A percentile compares a stretch with the other conserved stretches of the same genome.
These are phyloP conservation scores for Sternarchorhynchus goeldii DNA, from an alignment of 2,797 vertebrate species.

Conservation along the genomic window DNA sequence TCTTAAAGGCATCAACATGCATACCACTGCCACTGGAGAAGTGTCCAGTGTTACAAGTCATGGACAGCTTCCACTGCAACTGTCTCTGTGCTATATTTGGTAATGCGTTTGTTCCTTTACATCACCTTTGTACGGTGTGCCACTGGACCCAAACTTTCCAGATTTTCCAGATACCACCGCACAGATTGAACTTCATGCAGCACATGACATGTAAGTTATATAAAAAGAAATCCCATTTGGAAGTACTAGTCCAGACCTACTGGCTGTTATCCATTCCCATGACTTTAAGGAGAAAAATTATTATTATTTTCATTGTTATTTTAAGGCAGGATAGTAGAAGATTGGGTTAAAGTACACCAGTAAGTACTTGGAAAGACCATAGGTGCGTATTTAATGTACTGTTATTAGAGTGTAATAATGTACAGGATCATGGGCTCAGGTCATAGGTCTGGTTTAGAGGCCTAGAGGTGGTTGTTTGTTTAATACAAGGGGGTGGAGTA, in stretches of 20 bases:
- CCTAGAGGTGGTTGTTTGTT: slow-evolving; percentile 48
- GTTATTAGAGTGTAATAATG: slow-evolving; percentile 47
- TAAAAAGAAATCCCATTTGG: neutral
- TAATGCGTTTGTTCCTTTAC: neutral
- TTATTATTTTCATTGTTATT: neutral
- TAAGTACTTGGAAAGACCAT: slow-evolving; percentile 29
- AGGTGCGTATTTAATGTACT: slow-evolving; percentile 37
- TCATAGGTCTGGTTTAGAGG: slow-evolving; percentile 30
- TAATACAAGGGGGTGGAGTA: slow-evolving; percentile 24
- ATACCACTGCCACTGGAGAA: neutral
- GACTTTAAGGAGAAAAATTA: neutral
- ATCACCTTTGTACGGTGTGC: neutral
- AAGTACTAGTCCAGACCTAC: neutral
- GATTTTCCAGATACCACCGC: neutral
- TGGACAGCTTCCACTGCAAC: neutral
- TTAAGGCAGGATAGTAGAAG: slow-evolving; percentile 17
- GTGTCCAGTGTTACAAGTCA: neutral
- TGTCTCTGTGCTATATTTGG: neutral
- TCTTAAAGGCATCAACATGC: neutral
- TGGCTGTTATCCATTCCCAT: slow-evolving; percentile 5
- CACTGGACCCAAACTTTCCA: no score
- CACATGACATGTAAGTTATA: neutral
- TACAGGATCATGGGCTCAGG: slow-evolving; percentile 35
- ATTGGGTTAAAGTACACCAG: slow-evolving; percentile 11
- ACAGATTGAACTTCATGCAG: neutral